Evolutionary conservation across 2,888 invertebrate genomes (phyloP).

Genomic region (Fissipunctia ypsillon): DNA sequence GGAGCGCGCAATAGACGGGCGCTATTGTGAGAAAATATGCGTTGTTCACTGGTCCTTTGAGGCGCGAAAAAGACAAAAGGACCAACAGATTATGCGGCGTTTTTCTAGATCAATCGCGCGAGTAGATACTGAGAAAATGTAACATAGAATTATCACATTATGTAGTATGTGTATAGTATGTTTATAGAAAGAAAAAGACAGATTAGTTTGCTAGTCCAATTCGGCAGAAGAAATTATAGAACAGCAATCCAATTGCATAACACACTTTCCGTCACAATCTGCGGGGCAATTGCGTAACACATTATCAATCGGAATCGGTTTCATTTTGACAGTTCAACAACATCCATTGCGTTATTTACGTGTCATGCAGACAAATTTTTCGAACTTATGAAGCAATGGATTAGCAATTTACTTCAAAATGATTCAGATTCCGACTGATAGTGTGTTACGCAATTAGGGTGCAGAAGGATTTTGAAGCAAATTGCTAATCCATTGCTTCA

Average conservation of each 20-base stretch:
- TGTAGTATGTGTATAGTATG: neutral
- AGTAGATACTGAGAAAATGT: slow-evolving; percentile 5
- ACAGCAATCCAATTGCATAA: neutral
- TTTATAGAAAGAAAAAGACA: neutral
- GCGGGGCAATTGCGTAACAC: too few species aligned
- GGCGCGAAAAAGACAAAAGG: slow-evolving; percentile 14
- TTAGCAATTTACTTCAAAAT: too few species aligned
- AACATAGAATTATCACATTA: neutral
- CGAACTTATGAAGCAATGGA: too few species aligned
- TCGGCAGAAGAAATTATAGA: neutral
- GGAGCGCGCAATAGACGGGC: neutral
- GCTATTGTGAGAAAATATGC: slow-evolving; percentile 35
- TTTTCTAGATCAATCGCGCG: neutral
- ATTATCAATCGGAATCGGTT: too few species aligned
- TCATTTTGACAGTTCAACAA: too few species aligned
- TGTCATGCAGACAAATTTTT: too few species aligned
- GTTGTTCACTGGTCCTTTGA: slow-evolving; percentile 21
- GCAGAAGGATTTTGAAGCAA: too few species aligned
- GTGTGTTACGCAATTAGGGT: too few species aligned
- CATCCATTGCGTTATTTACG: too few species aligned
- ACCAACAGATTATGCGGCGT: neutral
- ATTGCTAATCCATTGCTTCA: too few species aligned
- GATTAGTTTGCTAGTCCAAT: neutral
- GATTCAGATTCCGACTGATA: too few species aligned
- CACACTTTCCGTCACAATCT: too few species aligned